Evolutionary conservation across 2,113 vertebrate species (phyloP).

Genomic region (Cyanoderma ruficeps): DNA sequence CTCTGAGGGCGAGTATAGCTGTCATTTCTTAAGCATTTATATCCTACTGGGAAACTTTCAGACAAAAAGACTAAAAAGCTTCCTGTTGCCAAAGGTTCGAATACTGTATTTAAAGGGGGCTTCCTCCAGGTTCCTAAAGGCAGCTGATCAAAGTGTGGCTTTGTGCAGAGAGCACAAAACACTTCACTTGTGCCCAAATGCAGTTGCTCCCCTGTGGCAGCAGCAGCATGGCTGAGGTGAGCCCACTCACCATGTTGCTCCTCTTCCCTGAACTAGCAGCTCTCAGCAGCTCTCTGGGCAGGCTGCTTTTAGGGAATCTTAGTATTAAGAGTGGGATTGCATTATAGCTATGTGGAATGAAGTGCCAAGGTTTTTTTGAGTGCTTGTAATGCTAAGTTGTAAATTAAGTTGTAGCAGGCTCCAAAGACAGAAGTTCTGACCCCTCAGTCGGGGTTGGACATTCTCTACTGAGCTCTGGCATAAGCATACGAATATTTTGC

Average conservation of each 20-base stretch:
- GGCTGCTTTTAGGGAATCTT: not conserved
- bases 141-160: not conserved
- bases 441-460: not conserved
- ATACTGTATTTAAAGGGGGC: not conserved
- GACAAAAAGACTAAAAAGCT: not conserved
- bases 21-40: not conserved
- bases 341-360: not conserved
- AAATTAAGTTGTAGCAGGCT: not conserved
- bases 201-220: not conserved
- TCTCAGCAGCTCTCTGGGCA: not conserved
- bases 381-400: not conserved
- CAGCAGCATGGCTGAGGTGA: not conserved
- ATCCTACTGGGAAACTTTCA: not conserved
- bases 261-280: not conserved
- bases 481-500: not conserved
- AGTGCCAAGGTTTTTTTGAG: not conserved
- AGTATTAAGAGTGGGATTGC: not conserved
- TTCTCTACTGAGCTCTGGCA: not conserved
- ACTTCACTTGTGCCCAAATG: not conserved
- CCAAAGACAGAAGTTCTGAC: not conserved
- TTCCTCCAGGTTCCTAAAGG: not conserved
- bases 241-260: fast-evolving
- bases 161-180: not conserved
- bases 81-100: not conserved
- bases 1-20: not conserved